Conservation (phyloP, 2,797 vertebrate species). For the Amblyraja radiata region DNA sequence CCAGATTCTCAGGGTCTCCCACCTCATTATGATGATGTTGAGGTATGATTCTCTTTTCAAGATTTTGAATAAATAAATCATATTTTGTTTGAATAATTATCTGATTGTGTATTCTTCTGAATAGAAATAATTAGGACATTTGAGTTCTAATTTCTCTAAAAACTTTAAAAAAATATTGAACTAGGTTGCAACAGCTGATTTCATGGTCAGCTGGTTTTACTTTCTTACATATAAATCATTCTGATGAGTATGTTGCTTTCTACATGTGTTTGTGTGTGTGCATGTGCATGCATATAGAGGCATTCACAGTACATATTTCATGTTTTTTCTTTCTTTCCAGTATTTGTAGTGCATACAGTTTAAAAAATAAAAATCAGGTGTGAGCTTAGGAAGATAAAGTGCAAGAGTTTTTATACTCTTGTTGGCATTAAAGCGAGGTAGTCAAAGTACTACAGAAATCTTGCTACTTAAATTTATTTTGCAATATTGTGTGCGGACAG, state of each 20-base stretch:
- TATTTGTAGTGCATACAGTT: background rate
- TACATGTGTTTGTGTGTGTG: background rate
- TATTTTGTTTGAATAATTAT: background rate
- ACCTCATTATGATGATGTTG: conserved; percentile 82
- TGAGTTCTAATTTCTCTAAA: background rate
- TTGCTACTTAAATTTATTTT: background rate
- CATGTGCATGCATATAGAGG: no score
- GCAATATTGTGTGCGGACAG: conserved; percentile 49
- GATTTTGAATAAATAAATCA: background rate
- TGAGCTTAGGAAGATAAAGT: background rate
- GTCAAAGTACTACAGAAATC: background rate
- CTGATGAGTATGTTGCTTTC: background rate
- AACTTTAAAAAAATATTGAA: background rate
- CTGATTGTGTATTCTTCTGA: background rate
- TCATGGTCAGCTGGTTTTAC: background rate
- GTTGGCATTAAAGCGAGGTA: background rate
- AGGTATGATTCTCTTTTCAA: conserved; percentile 61
- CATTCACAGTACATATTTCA: background rate
- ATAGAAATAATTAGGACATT: background rate
- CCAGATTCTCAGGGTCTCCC: conserved; percentile 79
- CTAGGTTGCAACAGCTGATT: background rate
- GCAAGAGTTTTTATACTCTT: background rate
- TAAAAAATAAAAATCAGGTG: background rate
- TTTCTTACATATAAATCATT: background rate
- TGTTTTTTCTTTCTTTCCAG: background rate